Evolutionary conservation across 2,113 vertebrate genomes (phyloP), one percentile per base, ranked within the genome.

Genomic region (Channa argus): DNA sequence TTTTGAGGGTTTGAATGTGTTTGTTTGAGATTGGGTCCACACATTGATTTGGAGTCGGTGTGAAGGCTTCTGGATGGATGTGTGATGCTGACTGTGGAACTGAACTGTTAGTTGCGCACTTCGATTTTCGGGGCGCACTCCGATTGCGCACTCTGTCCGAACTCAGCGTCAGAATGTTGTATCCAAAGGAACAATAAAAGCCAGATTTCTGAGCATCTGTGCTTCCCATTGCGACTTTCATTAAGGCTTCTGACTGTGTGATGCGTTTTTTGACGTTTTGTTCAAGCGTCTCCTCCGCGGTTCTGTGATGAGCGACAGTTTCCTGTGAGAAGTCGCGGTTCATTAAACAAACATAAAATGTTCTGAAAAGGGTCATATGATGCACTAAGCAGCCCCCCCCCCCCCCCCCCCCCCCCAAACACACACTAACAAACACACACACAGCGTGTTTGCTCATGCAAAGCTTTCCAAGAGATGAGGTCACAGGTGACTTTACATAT

Each of bases 361-460:
- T n/a, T 62, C 51, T 71, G 71, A 65, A 60, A 36, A 12, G 69
- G 76, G 84, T 92, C 90, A 89, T 82, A 76, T 90, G 89, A 90
- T 64, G 74, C 67, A 12, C 51, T 56, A 63, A 75, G 50, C 15
- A 4, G 13, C 47, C 59, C 72, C 34, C 58, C 10, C 41, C 51
- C 64, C 8, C 56, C 6, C 5, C 12, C 74, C 41, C 10, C 49
- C n/a, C n/a, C n/a, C n/a, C n/a, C n/a, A n/a, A n/a, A n/a, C n/a
- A n/a, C n/a, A n/a, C n/a, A n/a, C n/a, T n/a, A n/a, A n/a, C n/a
- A n/a, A n/a, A 24, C 1, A 24, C 24, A 24, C 24, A 24, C 24
- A 24, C 24, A 24, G 24, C 24, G 24, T 24, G 24, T 24, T 24
- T 24, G 24, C 24, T 24, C 24, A 24, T 24, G 24, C 24, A 24